These are phyloP conservation scores for Emydura subglobosa DNA, from an alignment of 2,113 vertebrate genomes.

Conservation along the genomic window DNA sequence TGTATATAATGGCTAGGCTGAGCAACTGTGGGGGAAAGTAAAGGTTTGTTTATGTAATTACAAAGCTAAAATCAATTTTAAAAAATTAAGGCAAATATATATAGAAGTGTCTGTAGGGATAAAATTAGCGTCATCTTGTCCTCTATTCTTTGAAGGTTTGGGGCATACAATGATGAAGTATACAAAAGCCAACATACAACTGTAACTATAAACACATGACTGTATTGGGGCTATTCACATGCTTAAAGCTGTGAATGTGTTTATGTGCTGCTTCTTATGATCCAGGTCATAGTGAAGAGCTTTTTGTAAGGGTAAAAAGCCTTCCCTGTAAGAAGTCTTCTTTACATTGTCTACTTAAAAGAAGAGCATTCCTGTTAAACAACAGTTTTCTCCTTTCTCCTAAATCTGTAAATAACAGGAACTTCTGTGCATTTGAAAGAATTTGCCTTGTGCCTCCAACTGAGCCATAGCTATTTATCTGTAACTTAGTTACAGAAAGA, in stretches of 20 bases:
- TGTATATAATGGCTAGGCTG: background rate
- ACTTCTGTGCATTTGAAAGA: background rate
- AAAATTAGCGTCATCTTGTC: background rate
- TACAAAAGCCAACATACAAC: background rate
- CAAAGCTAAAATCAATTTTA: background rate
- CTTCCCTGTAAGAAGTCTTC: background rate
- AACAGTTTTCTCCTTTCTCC: background rate
- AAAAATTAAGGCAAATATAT: background rate
- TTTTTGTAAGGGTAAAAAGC: background rate
- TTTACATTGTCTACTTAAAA: background rate
- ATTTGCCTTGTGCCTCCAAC: background rate
- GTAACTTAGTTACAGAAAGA: conserved; percentile 4
- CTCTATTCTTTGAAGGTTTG: background rate
- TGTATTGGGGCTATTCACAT: background rate
- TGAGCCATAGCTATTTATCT: background rate
- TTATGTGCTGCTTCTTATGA: background rate
- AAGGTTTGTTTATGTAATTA: background rate
- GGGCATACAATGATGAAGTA: background rate
- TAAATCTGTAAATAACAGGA: background rate
- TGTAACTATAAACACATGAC: conserved; percentile 2
- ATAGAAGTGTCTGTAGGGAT: background rate
- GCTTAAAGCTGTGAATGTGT: background rate
- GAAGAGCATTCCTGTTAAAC: background rate
- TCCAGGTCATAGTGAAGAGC: background rate
- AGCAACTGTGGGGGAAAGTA: background rate